phyloP scores from a whole-genome alignment of 1,140 invertebrate genomes.

The Cotesia glomerata region DNA sequence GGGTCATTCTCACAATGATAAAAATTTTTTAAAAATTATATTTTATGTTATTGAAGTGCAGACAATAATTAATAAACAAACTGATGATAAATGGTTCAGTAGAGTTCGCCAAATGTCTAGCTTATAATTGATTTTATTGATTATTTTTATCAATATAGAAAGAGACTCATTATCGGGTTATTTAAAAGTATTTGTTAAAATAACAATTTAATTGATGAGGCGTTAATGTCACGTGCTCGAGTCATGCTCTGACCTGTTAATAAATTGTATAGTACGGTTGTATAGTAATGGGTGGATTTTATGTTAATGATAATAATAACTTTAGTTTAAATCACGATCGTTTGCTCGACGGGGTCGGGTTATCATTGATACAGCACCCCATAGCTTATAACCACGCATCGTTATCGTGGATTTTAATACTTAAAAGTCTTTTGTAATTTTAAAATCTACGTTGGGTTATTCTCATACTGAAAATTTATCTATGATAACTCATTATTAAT shows the following conservation, averaged over 20 bases:
- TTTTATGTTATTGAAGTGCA: too few relatives aligned
- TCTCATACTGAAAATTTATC: neutral
- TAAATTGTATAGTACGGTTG: too few relatives aligned
- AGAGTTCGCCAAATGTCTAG: neutral
- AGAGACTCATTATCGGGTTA: neutral
- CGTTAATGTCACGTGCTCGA: too few relatives aligned
- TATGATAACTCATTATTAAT: too few relatives aligned
- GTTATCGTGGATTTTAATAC: neutral
- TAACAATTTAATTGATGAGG: neutral
- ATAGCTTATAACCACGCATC: neutral
- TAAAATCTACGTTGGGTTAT: neutral
- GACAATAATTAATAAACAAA: too few relatives aligned
- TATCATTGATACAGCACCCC: conserved; percentile 4
- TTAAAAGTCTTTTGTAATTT: neutral
- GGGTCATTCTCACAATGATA: too few relatives aligned
- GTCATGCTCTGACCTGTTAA: neutral
- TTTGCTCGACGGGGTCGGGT: conserved; percentile 1
- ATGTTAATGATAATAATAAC: neutral
- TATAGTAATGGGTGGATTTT: too few relatives aligned
- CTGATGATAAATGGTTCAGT: neutral
- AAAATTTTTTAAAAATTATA: too few relatives aligned
- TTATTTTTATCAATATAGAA: too few relatives aligned
- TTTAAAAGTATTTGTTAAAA: neutral
- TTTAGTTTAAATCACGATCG: conserved; percentile 8
- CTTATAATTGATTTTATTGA: too few relatives aligned